phyloP scores from a whole-genome alignment of 2,797 vertebrate species.

The Pseudotriccus pelzelni region DNA sequence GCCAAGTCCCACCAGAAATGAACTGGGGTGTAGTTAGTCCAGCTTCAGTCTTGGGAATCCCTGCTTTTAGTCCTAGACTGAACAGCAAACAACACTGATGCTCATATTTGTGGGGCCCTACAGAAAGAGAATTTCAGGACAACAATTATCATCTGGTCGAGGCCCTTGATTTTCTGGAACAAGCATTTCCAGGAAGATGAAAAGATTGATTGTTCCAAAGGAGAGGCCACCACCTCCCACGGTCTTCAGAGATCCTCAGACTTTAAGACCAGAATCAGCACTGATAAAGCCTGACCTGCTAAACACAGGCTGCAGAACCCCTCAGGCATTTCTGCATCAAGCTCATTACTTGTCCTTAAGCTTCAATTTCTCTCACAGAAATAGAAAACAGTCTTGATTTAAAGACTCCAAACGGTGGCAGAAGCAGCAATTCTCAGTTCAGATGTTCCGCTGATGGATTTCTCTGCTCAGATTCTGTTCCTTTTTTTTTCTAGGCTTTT shows the following conservation, averaged over 20 bases:
- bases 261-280: neutral
- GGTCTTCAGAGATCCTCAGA: neutral
- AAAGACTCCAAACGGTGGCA: neutral
- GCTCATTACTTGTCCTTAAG: neutral
- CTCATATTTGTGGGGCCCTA: neutral
- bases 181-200: neutral
- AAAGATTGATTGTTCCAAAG: neutral
- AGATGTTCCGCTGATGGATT: neutral
- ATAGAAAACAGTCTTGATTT: neutral
- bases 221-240: neutral
- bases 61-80: neutral
- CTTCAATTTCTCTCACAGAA: neutral
- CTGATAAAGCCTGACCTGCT: neutral
- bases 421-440: neutral
- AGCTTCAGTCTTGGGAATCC: neutral
- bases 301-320: neutral
- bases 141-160: neutral
- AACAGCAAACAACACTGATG: neutral
- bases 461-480: slow-evolving; percentile 36
- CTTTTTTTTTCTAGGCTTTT: neutral
- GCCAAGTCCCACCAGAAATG: neutral
- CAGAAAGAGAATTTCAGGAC: neutral
- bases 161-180: neutral
- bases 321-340: neutral
- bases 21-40: neutral